Evolutionary conservation across 2,888 invertebrate genomes (phyloP), one percentile per base, ranked within the genome.

Genomic region (Hydropsyche betteni): DNA sequence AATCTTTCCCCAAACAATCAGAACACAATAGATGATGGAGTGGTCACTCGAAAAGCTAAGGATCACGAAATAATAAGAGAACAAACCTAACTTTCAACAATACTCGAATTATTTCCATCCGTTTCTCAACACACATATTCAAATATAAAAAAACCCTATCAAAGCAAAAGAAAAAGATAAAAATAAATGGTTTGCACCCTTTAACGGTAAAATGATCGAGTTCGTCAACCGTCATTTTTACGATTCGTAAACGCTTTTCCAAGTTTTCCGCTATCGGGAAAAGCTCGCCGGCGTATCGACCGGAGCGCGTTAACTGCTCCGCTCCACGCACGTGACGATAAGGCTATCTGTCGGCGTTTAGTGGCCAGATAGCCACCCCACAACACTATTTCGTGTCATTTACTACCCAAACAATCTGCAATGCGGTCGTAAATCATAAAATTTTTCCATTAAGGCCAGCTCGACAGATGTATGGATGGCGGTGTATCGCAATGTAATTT

Each of bases 321-420:
- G 24, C 14, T 58, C 24, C 58, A 58, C 58, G 58, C 58, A 24
- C 58, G 8, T 44, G 44, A 44, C 16, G 58, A 58, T 58, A 58
- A 58, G 58, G 24, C 16, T 58, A 58, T 58, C 58, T 58, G 58
- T 16, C 10, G 44, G 44, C 58, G 58, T 58, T 58, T 58, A 58
- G 14, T 58, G 58, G 58, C 8, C 58, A 58, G 58, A 58, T 58
- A 58, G 58, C 58, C 5, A 58, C 16, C 24, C 58, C 24, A 16
- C 14, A 16, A 58, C 58, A 24, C 14, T 58, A 16, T 58, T 58
- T 24, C 16, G 58, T 58, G 58, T 58, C 58, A 58, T 58, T 58
- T 16, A 58, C 16, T 14, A 8, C 16, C 24, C 16, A 58, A 58
- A 58, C 58, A 58, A 58, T 58, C 58, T 58, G 58, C 58, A 58